Base-by-base conservation (phyloP, 2,888 invertebrate species). In the Zygaena filipendulae region DNA sequence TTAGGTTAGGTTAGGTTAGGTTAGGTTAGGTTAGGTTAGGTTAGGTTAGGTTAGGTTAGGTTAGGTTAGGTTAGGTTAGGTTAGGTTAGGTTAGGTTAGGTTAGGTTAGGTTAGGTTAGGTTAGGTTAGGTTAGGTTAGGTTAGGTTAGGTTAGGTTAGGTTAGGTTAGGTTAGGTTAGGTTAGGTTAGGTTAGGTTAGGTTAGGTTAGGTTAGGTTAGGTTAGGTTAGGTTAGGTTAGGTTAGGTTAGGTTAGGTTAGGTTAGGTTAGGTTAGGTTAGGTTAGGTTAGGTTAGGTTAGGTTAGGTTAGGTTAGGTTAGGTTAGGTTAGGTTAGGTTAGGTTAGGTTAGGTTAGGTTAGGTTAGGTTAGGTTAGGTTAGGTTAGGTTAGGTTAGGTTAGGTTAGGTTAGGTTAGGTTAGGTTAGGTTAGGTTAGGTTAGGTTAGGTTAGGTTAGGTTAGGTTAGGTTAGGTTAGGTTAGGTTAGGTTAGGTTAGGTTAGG, bases 221-320 rank as follows among this genome's bases (percentile, higher is more conserved):
- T 27, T 27, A 31, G 27, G 27, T 23, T 27, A 31, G 31, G 31
- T 31, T 31, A 31, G 31, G 31, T 31, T 31, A 31, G 31, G 27
- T 31, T 26, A 31, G 31, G 31, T 31, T 31, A 31, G 31, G 31
- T 31, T 31, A 31, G 31, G 31, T 27, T 32, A 27, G 32, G 32
- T 32, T 32, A 32, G 32, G 32, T 32, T 32, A 32, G 32, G 32
- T 32, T 32, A 32, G 32, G 28, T 32, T 28, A 29, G 32, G 28
- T 32, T 32, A 32, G 32, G 32, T 32, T 32, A 34, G 34, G 37
- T 34, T 34, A 37, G 37, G 37, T 37, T 31, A 37, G 37, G 37
- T 37, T 34, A 37, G 37, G 36, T 36, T 36, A 36, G 33, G 37
- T 33, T 36, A 36, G 33, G 36, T n/a, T 36, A 30, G 32, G 35